These are phyloP conservation scores for Brienomyrus brachyistius DNA, from an alignment of 2,113 vertebrate genomes.

Conservation along the genomic window DNA sequence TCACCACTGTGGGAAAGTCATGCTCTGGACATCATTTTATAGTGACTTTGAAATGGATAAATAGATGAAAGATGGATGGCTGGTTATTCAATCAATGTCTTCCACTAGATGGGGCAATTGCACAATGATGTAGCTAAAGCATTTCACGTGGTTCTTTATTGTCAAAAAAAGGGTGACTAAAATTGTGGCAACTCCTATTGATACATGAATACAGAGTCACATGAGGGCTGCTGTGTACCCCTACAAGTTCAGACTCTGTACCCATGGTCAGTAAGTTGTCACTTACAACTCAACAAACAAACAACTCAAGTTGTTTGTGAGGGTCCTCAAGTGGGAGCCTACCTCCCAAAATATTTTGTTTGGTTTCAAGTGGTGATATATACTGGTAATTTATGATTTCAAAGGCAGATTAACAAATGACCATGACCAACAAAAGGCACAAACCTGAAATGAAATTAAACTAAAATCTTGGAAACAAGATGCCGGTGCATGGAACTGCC, in stretches of 20 bases:
- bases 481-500: neutral
- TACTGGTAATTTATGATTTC: neutral
- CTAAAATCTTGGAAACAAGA: neutral
- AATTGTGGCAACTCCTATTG: neutral
- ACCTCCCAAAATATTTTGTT: neutral
- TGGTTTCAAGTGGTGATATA: neutral
- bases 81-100: neutral
- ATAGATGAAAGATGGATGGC: neutral
- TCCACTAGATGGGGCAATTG: neutral
- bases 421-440: neutral
- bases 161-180: neutral
- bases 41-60: neutral
- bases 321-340: neutral
- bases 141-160: neutral
- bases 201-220: neutral
- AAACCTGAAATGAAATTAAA: neutral
- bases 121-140: neutral
- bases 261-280: neutral
- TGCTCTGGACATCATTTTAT: neutral
- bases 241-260: neutral
- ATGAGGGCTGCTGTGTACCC: neutral
- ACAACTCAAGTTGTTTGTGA: neutral
- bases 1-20: neutral
- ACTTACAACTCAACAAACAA: neutral
- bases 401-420: neutral